Evolutionary conservation across 2,888 invertebrate genomes (phyloP), one percentile per base, ranked within the genome.

Genomic region (Acronicta alni): DNA sequence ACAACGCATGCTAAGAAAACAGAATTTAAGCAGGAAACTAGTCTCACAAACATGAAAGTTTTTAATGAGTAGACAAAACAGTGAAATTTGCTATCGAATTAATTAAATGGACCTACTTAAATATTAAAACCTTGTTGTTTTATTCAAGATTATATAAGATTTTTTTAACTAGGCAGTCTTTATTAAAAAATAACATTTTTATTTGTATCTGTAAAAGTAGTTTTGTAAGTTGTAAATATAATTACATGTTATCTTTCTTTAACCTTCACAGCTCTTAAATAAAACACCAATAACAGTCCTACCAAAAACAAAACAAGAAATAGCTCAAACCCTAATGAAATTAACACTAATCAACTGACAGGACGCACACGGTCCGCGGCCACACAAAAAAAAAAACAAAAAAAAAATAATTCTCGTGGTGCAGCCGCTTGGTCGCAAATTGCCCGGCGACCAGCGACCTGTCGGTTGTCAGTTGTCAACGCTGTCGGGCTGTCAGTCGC

Each of bases 381-480:
- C 57, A 67, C 57, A 67, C 45, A 48, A 64, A 57, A 67, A 79
- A 77, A 81, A 83, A 83, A 73, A 56, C 45, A 57, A 70, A 65
- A 81, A 86, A 85, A 86, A 83, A 82, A 83, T 86, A 86, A 83
- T 84, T 76, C 79, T 77, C 78, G 76, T 79, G 80, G 68, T 83
- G 85, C 85, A 81, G 77, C 69, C 80, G 78, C 67, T 83, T 82
- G 78, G 80, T 86, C 87, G 88, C 89, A 90, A 91, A 90, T 90
- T 89, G 88, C 83, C 88, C 87, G 85, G 83, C 81, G 86, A 84
- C 83, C 86, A 82, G 79, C 81, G 82, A 80, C 77, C 86, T 89
- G 91, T 91, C 90, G 87, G 77, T 84, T 90, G 90, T 89, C 89
- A 84, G 80, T 79, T 86, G 89, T 90, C 91, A 84, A 79, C 70